Base-by-base conservation (phyloP, 1,140 invertebrate species). In the Helicoverpa armigera region DNA sequence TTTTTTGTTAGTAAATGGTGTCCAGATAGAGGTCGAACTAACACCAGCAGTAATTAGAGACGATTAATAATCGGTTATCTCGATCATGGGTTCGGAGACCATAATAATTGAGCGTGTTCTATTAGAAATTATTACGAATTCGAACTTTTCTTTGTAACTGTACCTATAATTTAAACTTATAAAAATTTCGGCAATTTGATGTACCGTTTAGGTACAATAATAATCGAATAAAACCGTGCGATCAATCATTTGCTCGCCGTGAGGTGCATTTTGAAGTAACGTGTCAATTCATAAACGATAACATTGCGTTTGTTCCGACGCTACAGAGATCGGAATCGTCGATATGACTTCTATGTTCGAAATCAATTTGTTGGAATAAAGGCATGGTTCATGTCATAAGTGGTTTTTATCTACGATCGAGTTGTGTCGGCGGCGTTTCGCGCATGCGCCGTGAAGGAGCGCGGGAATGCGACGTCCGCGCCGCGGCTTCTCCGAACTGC, bases 31-130 rank as follows among this genome's bases (percentile, higher is more conserved):
- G 90, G 93, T 93, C 91, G 89, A 89, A 88, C 91, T 91, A 95
- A 95, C 94, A 95, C 94, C 92, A 91, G 92, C 94, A 94, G 91
- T 95, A 95, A 95, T 95, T 95, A 95, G 91, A 82, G 91, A 88
- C 92, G 90, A 95, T 95, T 95, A 94, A 94, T 95, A 94, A 94
- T 94, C 87, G 88, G 87, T 92, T 95, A 95, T 95, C 94, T 94
- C 88, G 92, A 94, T 94, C 89, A 86, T 83, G 61, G 79, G 74
- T 80, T 80, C 88, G 81, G 86, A 86, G 87, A 90, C 86, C 87
- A 86, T 89, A 87, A 88, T 95, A 94, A 94, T 94, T 92, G 88
- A 79, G 81, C 84, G 84, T 86, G 81, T 91, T 87, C 80, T 83
- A 77, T 87, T 85, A 80, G 80, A 60, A 54, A 79, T 70, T 69